These are phyloP conservation scores for Trichonephila clavipes DNA, from an alignment of 1,140 invertebrate species.

Conservation along the genomic window DNA sequence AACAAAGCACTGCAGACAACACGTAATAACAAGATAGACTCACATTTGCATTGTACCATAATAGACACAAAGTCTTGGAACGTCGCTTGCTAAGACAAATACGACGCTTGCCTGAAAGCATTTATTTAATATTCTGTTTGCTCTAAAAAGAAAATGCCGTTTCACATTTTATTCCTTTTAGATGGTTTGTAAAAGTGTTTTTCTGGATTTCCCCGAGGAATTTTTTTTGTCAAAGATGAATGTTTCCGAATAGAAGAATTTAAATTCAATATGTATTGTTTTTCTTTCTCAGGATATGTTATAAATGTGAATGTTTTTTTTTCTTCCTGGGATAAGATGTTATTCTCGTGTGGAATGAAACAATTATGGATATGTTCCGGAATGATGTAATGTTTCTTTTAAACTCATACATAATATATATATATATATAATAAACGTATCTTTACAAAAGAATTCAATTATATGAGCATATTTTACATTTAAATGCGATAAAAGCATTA, in stretches of 20 bases:
- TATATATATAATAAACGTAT: no score
- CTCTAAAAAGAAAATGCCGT: not conserved
- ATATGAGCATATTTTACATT: no score
- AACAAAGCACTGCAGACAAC: not conserved
- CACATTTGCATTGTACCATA: not conserved
- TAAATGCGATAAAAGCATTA: no score
- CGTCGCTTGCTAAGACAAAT: not conserved
- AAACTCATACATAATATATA: no score
- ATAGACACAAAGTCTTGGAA: not conserved
- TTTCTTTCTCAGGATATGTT: not conserved
- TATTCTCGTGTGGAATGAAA: no score
- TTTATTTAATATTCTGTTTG: conserved; percentile 4
- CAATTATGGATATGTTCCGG: no score
- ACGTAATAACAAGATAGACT: not conserved
- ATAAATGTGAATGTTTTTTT: no score
- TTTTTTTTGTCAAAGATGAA: not conserved
- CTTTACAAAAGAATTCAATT: no score
- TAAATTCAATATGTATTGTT: not conserved
- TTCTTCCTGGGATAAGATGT: no score
- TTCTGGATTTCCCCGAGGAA: not conserved
- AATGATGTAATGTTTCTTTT: no score
- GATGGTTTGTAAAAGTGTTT: not conserved
- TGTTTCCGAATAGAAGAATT: not conserved
- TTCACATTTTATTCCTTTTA: not conserved
- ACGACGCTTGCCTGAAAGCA: not conserved